Percentiles rank a stretch among this genome's conserved stretches.
phyloP scores from a whole-genome alignment of 1,140 invertebrate genomes.

The Aphelinus atriplicis region DNA sequence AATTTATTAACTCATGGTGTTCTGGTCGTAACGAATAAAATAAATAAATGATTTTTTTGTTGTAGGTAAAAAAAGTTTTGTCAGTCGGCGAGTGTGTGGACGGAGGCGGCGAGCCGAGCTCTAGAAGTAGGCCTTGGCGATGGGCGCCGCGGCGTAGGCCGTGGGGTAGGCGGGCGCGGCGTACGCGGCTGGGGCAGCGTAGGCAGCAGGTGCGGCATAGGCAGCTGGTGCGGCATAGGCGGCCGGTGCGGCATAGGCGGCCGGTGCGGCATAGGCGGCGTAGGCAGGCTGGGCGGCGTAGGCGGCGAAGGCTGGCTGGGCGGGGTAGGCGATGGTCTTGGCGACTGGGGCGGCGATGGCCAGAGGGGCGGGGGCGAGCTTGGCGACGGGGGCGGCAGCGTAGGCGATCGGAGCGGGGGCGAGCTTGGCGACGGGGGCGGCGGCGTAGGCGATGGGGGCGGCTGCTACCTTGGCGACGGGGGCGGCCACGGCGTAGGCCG shows the following conservation, averaged over 20 bases:
- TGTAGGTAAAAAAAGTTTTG: constrained; percentile 3
- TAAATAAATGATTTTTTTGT: constrained; percentile 26
- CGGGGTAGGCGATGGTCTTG: constrained; percentile 42
- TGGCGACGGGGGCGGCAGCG: constrained; percentile 51
- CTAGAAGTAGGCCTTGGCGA: constrained; percentile 33
- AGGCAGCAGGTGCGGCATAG: constrained; percentile 41
- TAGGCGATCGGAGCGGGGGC: constrained; percentile 38
- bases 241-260: constrained; percentile 13
- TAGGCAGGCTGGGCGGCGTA: constrained; percentile 30
- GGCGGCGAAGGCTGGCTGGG: constrained; percentile 26
- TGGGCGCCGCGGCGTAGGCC: constrained; percentile 18
- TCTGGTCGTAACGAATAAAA: neutral
- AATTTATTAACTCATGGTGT: constrained; percentile 29
- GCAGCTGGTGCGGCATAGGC: constrained; percentile 29
- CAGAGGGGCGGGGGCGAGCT: constrained; percentile 41
- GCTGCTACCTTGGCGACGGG: constrained; percentile 34
- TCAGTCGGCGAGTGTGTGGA: constrained; percentile 3
- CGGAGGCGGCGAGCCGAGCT: neutral
- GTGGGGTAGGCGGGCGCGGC: constrained; percentile 35
- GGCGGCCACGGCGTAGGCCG: constrained; percentile 53
- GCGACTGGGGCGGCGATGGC: constrained; percentile 38
- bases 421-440: constrained; percentile 5
- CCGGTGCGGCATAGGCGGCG: neutral
- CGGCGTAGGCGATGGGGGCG: constrained; percentile 42
- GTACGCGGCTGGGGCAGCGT: constrained; percentile 31